Percentiles rank a stretch among this genome's conserved stretches.
These are phyloP conservation scores for Synergus itoensis DNA, from an alignment of 2,888 invertebrate species.

Conservation along the genomic window DNA sequence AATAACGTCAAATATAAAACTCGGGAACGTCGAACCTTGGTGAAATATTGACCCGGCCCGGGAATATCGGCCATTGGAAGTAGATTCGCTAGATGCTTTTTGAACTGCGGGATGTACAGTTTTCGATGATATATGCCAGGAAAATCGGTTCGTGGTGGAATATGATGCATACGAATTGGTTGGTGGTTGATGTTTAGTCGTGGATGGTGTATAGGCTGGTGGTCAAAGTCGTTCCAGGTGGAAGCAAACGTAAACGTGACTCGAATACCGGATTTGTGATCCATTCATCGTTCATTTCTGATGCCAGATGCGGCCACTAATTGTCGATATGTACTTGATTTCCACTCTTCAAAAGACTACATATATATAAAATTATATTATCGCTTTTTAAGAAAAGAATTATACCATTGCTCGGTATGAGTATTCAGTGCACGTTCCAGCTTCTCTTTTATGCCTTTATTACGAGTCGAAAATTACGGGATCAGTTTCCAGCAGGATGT, in stretches of 20 bases:
- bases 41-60: constrained; percentile 27
- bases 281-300: constrained; percentile 21
- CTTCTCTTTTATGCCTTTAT: too few species aligned
- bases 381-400: too few species aligned
- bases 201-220: constrained; percentile 24
- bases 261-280: constrained; percentile 26
- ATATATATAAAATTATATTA: too few species aligned
- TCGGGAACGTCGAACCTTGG: background rate
- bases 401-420: too few species aligned
- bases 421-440: too few species aligned
- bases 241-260: constrained; percentile 38
- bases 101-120: constrained; percentile 34
- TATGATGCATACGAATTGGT: constrained; percentile 34
- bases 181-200: constrained; percentile 36
- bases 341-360: background rate
- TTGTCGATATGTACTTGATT: constrained; percentile 6
- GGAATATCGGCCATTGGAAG: constrained; percentile 25
- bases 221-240: constrained; percentile 30
- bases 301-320: constrained; percentile 15
- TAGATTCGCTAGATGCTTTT: constrained; percentile 37
- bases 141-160: constrained; percentile 24
- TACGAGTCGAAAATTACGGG: too few species aligned
- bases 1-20: constrained; percentile 22
- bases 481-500: too few species aligned
- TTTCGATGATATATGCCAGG: constrained; percentile 38